These are phyloP conservation scores for Pegoplata infirma DNA, from an alignment of 2,888 invertebrate genomes.

Conservation along the genomic window DNA sequence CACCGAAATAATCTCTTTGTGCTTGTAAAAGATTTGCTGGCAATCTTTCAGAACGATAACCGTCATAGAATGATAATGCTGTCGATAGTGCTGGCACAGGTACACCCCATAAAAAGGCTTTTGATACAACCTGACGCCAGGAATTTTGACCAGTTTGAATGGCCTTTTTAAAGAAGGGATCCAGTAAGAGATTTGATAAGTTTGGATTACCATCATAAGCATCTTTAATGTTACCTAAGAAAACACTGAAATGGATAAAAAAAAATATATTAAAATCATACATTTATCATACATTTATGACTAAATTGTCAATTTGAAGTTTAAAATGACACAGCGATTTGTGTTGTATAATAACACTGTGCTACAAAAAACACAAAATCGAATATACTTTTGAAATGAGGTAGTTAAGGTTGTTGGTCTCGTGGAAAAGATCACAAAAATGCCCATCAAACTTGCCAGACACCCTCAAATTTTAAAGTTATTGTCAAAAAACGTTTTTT, in stretches of 20 bases:
- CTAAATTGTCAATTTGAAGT: no score
- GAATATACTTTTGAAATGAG: no score
- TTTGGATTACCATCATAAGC: conserved; percentile 94
- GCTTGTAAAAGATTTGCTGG: conserved; percentile 98
- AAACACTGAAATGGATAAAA: conserved; percentile 81
- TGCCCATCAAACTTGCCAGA: no score
- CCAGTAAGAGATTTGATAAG: conserved; percentile 91
- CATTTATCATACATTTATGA: no score
- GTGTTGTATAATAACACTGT: no score
- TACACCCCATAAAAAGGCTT: conserved; percentile 87
- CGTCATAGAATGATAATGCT: conserved; percentile 98
- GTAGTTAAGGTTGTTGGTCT: no score
- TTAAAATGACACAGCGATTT: no score
- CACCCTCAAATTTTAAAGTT: no score
- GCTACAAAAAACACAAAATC: no score
- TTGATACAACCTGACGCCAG: conserved; percentile 90
- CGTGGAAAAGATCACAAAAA: no score
- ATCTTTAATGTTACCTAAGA: conserved; percentile 93
- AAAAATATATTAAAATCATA: no score
- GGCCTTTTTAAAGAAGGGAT: conserved; percentile 94
- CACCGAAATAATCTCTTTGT: conserved; percentile 98
- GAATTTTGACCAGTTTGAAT: conserved; percentile 89
- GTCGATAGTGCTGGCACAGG: conserved; percentile 96
- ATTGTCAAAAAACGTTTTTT: no score
- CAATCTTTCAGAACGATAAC: conserved; percentile 90